Evolutionary conservation across 2,888 invertebrate species (phyloP).

Genomic region (Drosophila neonasuta): DNA sequence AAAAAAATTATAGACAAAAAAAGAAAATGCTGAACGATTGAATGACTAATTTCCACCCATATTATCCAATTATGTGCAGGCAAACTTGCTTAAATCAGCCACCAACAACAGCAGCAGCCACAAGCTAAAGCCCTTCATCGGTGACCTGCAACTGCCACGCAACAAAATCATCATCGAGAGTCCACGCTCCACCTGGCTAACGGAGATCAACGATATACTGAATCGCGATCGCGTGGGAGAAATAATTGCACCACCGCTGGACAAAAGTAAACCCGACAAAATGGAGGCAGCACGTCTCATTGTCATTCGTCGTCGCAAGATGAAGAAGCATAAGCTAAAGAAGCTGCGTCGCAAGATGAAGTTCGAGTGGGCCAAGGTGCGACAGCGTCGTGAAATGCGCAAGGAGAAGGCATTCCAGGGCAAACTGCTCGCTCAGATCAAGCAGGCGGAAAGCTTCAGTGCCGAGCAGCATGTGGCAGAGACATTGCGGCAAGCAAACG

Average conservation of each 20-base stretch:
- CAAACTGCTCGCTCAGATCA: slow-evolving; percentile 86
- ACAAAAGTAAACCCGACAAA: slow-evolving; percentile 82
- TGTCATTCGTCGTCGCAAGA: slow-evolving; percentile 90
- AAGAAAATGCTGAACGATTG: slow-evolving; percentile 19
- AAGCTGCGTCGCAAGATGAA: slow-evolving; percentile 92
- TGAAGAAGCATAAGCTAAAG: slow-evolving; percentile 92
- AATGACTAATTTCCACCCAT: slow-evolving; percentile 75
- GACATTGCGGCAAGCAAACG: slow-evolving; percentile 85
- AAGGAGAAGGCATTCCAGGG: slow-evolving; percentile 92
- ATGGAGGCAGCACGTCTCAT: slow-evolving; percentile 89
- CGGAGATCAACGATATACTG: slow-evolving; percentile 79
- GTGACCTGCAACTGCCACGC: slow-evolving; percentile 56
- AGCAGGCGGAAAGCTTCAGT: slow-evolving; percentile 89
- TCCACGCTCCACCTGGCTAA: slow-evolving; percentile 68
- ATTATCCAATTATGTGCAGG: slow-evolving; percentile 80
- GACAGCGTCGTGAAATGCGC: slow-evolving; percentile 87
- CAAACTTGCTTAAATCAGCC: slow-evolving; percentile 56
- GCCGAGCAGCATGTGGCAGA: slow-evolving; percentile 88
- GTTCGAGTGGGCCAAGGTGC: slow-evolving; percentile 88
- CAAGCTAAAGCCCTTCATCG: slow-evolving; percentile 63
- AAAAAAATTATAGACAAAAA: slow-evolving; percentile 15
- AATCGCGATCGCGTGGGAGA: slow-evolving; percentile 59
- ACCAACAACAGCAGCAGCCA: slow-evolving; percentile 22
- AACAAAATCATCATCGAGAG: slow-evolving; percentile 73
- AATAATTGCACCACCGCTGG: slow-evolving; percentile 63